Conservation (phyloP, 37 sponge, comb jelly and placozoan species). For the Lycopodina hypogea region DNA sequence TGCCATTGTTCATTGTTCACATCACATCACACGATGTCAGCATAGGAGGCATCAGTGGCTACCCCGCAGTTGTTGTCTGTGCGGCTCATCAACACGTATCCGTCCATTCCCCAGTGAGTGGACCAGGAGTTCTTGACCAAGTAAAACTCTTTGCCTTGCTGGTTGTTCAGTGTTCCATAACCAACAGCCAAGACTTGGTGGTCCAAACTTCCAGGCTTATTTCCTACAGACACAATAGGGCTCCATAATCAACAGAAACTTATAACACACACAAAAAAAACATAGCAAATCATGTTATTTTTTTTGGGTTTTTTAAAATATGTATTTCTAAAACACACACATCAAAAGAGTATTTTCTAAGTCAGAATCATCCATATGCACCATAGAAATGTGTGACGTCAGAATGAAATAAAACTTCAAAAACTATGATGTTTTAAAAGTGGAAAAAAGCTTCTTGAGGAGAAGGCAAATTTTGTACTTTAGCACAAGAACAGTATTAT, state of each 20-base stretch:
- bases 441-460: no score
- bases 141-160: constrained; percentile 60
- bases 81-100: constrained; percentile 87
- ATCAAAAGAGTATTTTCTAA: no score
- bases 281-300: no score
- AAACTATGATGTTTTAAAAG: no score
- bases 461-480: no score
- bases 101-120: constrained; percentile 95
- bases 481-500: no score
- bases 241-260: not conserved
- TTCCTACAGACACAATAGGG: constrained; percentile 36
- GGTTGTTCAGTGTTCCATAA: constrained; percentile 72
- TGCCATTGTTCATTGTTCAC: not conserved
- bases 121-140: constrained; percentile 98
- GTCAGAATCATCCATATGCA: no score
- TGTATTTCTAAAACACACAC: no score
- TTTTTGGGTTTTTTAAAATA: not conserved
- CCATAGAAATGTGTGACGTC: no score
- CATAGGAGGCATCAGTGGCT: constrained; percentile 92
- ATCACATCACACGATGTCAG: constrained; percentile 18
- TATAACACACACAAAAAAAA: no score
- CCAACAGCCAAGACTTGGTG: constrained; percentile 96
- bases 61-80: constrained; percentile 97
- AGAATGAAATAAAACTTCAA: no score
- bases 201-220: constrained; percentile 73